Conservation (phyloP, 2,113 vertebrate genomes). For the Cyprinodon variegatus region DNA sequence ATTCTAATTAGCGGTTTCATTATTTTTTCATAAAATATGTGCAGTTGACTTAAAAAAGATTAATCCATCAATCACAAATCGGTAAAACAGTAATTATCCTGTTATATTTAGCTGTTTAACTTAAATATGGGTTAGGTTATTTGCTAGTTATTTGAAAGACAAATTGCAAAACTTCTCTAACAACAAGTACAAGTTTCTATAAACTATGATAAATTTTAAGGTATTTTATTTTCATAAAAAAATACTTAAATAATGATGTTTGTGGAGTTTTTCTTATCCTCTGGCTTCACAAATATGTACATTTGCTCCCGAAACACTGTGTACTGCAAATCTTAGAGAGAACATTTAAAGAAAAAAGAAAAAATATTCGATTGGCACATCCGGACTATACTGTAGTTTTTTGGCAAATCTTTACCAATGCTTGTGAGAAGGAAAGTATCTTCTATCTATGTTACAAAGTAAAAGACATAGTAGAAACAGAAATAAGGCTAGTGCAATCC, state of each 20-base stretch:
- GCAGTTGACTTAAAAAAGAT: not conserved
- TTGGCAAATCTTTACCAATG: not conserved
- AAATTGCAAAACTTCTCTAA: not conserved
- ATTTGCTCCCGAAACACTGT: not conserved
- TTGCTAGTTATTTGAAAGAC: not conserved
- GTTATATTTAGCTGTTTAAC: not conserved
- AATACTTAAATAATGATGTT: not conserved
- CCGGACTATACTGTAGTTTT: not conserved
- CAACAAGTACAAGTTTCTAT: not conserved
- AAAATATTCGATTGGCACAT: not conserved
- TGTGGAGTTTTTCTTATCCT: not conserved
- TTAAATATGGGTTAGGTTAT: not conserved
- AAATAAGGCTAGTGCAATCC: not conserved
- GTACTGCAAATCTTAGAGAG: not conserved
- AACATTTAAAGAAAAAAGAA: not conserved
- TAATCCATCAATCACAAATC: not conserved
- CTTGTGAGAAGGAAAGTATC: not conserved
- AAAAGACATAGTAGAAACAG: not conserved
- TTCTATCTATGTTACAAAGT: not conserved
- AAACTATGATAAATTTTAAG: not conserved
- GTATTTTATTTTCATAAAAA: too few species aligned
- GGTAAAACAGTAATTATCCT: not conserved
- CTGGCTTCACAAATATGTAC: not conserved
- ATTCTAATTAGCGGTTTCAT: not conserved
- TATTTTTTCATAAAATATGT: not conserved